phyloP scores from a whole-genome alignment of 2,113 vertebrate genomes.

The Mionectes macconnelli region DNA sequence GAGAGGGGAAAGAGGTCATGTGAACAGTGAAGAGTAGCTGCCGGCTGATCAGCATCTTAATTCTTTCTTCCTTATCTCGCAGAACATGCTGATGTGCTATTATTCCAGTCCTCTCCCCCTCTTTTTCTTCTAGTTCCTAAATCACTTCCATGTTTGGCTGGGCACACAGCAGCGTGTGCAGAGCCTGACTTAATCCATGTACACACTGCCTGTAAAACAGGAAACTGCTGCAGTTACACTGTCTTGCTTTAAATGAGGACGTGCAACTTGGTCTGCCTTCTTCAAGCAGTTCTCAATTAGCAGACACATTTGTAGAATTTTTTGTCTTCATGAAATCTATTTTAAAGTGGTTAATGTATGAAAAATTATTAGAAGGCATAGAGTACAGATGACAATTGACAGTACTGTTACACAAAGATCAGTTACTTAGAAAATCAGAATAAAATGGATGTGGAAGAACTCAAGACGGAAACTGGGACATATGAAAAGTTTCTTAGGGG shows the following conservation, averaged over 20 bases:
- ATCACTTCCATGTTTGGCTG: not conserved
- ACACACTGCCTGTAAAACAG: not conserved
- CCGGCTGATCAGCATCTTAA: not conserved
- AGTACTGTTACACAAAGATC: not conserved
- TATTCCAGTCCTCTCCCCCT: not conserved
- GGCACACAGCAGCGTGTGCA: not conserved
- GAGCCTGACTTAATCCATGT: not conserved
- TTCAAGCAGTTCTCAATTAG: not conserved
- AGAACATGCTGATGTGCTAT: not conserved
- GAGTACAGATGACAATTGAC: not conserved
- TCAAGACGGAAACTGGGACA: not conserved
- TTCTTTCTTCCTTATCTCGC: not conserved
- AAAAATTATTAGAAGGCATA: not conserved
- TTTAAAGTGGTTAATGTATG: not conserved
- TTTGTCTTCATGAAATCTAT: not conserved
- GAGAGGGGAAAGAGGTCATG: accelerated
- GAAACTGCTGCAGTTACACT: not conserved
- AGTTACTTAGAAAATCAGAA: not conserved
- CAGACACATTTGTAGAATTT: not conserved
- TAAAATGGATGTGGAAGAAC: not conserved
- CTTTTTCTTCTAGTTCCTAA: not conserved
- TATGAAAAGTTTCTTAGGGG: not conserved
- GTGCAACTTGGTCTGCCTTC: not conserved
- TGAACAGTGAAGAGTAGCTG: not conserved
- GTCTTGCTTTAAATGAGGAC: not conserved